Conservation (phyloP, 2,113 vertebrate species). For the Montifringilla adamsi region DNA sequence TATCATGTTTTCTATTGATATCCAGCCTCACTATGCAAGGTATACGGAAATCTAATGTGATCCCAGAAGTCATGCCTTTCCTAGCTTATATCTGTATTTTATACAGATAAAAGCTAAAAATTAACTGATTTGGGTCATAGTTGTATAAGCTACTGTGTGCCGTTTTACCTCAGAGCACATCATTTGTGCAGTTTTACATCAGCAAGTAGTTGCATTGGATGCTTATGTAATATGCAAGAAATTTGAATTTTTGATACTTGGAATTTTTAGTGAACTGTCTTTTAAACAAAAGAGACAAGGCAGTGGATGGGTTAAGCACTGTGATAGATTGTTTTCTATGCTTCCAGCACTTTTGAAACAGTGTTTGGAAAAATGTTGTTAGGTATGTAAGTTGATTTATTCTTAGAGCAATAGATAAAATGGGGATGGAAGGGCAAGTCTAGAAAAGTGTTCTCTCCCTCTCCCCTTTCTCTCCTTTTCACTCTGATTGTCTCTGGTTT, state of each 20-base stretch:
- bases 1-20: neutral
- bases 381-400: neutral
- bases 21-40: neutral
- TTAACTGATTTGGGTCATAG: neutral
- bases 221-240: neutral
- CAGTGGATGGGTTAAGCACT: neutral
- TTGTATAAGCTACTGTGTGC: neutral
- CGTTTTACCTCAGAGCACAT: neutral
- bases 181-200: neutral
- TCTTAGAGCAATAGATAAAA: neutral
- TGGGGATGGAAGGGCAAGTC: neutral
- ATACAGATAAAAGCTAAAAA: neutral
- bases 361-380: neutral
- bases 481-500: neutral
- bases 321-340: neutral
- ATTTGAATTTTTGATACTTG: neutral
- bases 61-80: neutral
- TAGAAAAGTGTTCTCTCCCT: neutral
- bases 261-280: neutral
- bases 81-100: neutral
- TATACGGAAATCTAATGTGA: neutral
- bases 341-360: neutral
- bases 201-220: neutral
- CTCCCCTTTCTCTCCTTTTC: neutral
- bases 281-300: neutral